These are phyloP conservation scores for Caradrina clavipalpis DNA, from an alignment of 2,888 invertebrate genomes.

Conservation along the genomic window DNA sequence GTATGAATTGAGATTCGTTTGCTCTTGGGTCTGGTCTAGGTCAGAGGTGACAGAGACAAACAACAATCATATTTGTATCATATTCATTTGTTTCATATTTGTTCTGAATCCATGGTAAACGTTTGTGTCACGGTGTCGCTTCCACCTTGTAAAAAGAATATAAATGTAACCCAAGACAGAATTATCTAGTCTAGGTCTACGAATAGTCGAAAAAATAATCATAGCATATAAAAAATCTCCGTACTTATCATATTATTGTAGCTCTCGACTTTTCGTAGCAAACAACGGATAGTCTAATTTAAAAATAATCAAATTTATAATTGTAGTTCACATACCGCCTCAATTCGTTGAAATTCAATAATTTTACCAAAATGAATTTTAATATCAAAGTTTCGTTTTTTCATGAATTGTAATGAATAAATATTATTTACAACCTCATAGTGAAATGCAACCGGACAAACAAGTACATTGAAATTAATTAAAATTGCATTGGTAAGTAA, in stretches of 20 bases:
- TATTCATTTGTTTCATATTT: no score
- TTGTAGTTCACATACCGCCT: not conserved
- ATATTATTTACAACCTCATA: slow-evolving; percentile 47
- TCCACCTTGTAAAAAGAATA: no score
- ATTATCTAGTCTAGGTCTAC: not conserved
- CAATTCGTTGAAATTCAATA: slow-evolving; percentile 17
- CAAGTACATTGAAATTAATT: slow-evolving; percentile 28
- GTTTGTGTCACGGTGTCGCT: no score
- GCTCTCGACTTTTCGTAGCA: not conserved
- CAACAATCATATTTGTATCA: no score
- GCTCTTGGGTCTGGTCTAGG: no score
- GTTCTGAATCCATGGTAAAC: no score
- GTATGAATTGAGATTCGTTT: no score
- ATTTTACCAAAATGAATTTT: slow-evolving; percentile 6
- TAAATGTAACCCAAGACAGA: no score
- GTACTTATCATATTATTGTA: not conserved
- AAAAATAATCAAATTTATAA: not conserved
- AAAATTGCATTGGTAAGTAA: slow-evolving; percentile 27
- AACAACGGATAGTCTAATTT: not conserved
- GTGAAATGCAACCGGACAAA: slow-evolving; percentile 23
- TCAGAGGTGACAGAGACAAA: no score
- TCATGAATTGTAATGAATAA: slow-evolving; percentile 8
- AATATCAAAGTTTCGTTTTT: slow-evolving; percentile 23
- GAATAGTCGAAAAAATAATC: not conserved
- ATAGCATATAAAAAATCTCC: not conserved